Percentiles rank a stretch among this genome's conserved stretches.
These are phyloP conservation scores for Metalampra italica DNA, from an alignment of 2,888 invertebrate species.

Conservation along the genomic window DNA sequence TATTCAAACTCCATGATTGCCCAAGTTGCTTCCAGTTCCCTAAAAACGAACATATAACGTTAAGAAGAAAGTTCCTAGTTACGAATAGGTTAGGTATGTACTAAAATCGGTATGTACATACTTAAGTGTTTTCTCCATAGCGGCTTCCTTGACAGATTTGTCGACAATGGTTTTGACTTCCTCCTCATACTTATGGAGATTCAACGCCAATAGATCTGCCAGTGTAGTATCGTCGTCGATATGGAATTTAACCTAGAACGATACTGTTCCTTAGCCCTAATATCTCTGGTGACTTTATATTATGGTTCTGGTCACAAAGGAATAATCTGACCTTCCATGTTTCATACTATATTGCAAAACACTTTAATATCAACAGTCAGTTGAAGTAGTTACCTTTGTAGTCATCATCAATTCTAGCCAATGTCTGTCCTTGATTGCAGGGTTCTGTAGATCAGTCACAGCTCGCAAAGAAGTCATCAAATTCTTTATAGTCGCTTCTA, in stretches of 20 bases:
- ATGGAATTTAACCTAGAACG: constrained; percentile 83
- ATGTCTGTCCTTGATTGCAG: constrained; percentile 94
- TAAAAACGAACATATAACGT: constrained; percentile 18
- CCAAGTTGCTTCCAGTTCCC: constrained; percentile 92
- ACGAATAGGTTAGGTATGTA: background rate
- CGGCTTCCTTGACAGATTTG: constrained; percentile 96
- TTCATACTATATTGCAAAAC: no score
- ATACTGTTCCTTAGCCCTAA: no score
- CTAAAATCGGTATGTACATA: constrained; percentile 20
- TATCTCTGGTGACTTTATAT: background rate
- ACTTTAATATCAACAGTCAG: no score
- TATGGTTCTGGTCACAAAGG: background rate
- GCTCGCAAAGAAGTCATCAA: constrained; percentile 95
- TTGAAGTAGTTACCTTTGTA: constrained; percentile 81
- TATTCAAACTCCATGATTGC: constrained; percentile 88
- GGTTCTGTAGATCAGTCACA: constrained; percentile 95
- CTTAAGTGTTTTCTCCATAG: constrained; percentile 95
- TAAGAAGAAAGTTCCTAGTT: background rate
- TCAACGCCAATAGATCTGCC: constrained; percentile 90
- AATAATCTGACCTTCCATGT: background rate
- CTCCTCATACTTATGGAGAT: constrained; percentile 95
- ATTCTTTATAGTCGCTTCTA: constrained; percentile 92
- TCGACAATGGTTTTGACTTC: constrained; percentile 97
- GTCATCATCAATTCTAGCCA: constrained; percentile 96
- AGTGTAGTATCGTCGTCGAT: constrained; percentile 92